Percentiles rank a stretch among this genome's conserved stretches.
Conservation (phyloP, 2,113 vertebrate genomes). For the Tichodroma muraria region DNA sequence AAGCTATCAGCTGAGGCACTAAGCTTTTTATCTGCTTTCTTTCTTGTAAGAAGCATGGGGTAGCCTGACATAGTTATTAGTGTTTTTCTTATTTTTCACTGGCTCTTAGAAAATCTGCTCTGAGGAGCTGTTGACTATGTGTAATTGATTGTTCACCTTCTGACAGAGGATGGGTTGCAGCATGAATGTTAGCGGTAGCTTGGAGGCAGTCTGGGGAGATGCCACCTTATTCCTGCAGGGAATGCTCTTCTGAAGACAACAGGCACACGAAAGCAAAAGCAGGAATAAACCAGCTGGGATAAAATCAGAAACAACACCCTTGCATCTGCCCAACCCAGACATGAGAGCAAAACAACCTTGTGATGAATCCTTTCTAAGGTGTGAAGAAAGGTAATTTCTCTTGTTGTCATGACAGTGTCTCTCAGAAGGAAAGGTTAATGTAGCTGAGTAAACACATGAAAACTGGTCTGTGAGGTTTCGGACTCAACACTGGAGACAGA, state of each 20-base stretch:
- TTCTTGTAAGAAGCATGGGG: neutral
- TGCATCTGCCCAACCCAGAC: neutral
- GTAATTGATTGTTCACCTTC: neutral
- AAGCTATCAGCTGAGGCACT: neutral
- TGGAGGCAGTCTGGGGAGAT: constrained; percentile 23
- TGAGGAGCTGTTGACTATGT: neutral
- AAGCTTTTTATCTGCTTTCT: neutral
- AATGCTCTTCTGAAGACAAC: neutral
- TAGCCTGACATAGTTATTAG: neutral
- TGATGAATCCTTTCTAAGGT: neutral
- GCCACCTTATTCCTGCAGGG: neutral
- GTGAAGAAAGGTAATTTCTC: neutral
- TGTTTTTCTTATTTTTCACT: neutral
- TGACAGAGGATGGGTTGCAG: neutral
- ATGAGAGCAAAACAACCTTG: constrained; percentile 6
- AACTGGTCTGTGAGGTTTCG: neutral
- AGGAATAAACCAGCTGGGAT: constrained; percentile 5
- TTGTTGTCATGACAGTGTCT: neutral
- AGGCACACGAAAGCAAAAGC: neutral
- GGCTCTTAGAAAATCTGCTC: neutral
- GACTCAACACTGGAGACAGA: neutral
- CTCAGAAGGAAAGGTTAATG: neutral
- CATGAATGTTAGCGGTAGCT: neutral
- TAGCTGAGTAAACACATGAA: neutral
- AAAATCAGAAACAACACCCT: constrained; percentile 18